These are phyloP conservation scores for Brachymystax lenok DNA, from an alignment of 2,797 vertebrate genomes.

Conservation along the genomic window DNA sequence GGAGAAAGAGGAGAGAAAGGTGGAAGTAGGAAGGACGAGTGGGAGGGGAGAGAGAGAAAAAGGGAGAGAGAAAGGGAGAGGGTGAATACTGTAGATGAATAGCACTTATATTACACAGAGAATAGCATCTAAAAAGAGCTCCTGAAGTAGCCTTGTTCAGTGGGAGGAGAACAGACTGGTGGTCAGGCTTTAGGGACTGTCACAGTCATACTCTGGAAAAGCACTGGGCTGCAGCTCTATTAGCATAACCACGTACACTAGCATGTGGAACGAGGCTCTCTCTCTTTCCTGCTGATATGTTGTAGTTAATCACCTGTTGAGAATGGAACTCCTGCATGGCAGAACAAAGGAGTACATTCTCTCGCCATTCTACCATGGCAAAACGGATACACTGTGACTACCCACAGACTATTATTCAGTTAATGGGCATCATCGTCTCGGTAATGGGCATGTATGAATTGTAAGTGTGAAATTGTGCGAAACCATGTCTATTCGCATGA, in stretches of 20 bases:
- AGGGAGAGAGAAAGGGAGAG: background rate
- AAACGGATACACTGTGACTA: background rate
- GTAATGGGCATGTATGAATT: background rate
- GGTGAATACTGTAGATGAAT: background rate
- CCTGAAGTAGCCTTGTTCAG: background rate
- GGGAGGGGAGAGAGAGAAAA: background rate
- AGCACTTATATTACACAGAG: background rate
- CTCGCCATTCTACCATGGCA: background rate
- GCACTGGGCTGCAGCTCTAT: background rate
- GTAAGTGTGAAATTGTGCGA: background rate
- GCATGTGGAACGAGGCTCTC: background rate
- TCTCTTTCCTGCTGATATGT: background rate
- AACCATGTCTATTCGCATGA: background rate
- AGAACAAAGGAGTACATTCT: background rate
- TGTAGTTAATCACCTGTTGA: background rate
- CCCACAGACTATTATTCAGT: background rate
- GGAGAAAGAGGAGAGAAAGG: background rate
- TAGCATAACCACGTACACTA: background rate
- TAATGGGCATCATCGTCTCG: background rate
- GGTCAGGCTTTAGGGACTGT: background rate
- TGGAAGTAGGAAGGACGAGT: background rate
- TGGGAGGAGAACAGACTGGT: background rate
- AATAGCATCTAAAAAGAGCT: background rate
- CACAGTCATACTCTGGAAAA: background rate
- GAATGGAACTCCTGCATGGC: background rate